Evolutionary conservation across 2,797 vertebrate species (phyloP), one percentile per base, ranked within the genome.

Genomic region (Odontamblyopus rebecca): DNA sequence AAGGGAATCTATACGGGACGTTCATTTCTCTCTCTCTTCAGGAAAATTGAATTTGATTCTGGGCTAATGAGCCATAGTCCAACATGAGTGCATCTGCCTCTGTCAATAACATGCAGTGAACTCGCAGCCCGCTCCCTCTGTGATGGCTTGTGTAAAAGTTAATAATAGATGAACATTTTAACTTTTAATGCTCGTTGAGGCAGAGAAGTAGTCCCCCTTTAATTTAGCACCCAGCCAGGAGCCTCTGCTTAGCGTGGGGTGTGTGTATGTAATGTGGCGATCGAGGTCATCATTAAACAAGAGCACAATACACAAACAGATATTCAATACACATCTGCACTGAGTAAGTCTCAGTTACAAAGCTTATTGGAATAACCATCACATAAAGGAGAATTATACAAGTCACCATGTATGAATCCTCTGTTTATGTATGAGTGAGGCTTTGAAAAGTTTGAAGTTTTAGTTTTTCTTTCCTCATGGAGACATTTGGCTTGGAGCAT

Each of bases 141-240:
- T 71, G 75, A 87, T 76, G 78, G 80, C 79, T 76, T 70, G 84
- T 90, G 88, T 89, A 85, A 80, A 89, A 81, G 71, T 89, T 74
- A 91, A 91, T 90, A 90, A 92, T 88, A 80, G 82, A 91, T 89
- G 85, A 89, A 84, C 53, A 6, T 77, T 90, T 92, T 87, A 89
- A 91, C 85, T 89, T 89, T 89, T 89, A 90, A 89, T 89, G 89
- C 82, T 84, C 67, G 48, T 70, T 69, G 86, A 89, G 86, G 72
- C 76, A 63, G 76, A 79, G 76, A 1, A 18, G 71, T 72, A 87
- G 84, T 88, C 85, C 77, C 86, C 71, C 68, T 88, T 90, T 89
- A 91, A 92, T 91, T 91, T 89, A 87, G 76, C 81, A 79, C 72
- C 61, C 61, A 71, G 83, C 78, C 61, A 75, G 88, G 68, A 76